Conservation (phyloP, 2,113 vertebrate genomes). For the Hippocampus abdominalis region DNA sequence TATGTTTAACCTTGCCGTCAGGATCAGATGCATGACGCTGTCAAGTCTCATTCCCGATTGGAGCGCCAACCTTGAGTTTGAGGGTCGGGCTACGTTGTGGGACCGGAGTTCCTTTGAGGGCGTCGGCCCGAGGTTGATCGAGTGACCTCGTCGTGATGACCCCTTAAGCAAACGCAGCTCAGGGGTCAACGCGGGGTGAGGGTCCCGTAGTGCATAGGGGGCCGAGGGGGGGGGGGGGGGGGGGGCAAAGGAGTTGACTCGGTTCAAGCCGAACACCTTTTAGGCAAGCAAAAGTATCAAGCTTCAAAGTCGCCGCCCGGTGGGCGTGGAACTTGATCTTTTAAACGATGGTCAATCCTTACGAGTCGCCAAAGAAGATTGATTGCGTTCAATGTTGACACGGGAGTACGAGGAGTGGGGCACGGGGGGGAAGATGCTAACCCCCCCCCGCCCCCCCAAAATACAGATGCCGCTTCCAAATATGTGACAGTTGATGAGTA, state of each 20-base stretch:
- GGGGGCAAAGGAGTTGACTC: constrained; percentile 29
- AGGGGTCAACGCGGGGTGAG: constrained; percentile 39
- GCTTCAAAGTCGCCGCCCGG: constrained; percentile 53
- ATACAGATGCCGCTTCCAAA: constrained; percentile 28
- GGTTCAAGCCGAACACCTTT: constrained; percentile 40
- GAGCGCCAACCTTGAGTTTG: constrained; percentile 9
- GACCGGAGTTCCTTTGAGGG: constrained; percentile 17
- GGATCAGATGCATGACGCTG: constrained; percentile 33
- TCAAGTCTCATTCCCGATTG: constrained; percentile 46
- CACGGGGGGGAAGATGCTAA: background rate
- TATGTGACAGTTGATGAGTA: constrained; percentile 50
- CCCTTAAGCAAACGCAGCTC: constrained; percentile 22
- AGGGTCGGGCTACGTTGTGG: background rate
- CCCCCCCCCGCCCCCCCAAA: constrained; percentile 1
- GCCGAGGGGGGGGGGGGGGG: too few species aligned
- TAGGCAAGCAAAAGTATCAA: constrained; percentile 59
- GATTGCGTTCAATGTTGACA: constrained; percentile 9
- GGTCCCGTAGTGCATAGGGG: background rate
- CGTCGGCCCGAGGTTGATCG: constrained; percentile 28
- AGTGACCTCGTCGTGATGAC: constrained; percentile 34
- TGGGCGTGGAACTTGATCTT: constrained; percentile 38
- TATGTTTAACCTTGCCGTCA: constrained; percentile 11
- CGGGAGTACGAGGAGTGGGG: constrained; percentile 12
- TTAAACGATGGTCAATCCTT: constrained; percentile 43
- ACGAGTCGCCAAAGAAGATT: background rate